A percentile compares a stretch with the other conserved stretches of the same genome.
Evolutionary conservation across 37 sponge, comb jelly and placozoan genomes (phyloP).

Genomic region (Diacarnus erythraeanus): DNA sequence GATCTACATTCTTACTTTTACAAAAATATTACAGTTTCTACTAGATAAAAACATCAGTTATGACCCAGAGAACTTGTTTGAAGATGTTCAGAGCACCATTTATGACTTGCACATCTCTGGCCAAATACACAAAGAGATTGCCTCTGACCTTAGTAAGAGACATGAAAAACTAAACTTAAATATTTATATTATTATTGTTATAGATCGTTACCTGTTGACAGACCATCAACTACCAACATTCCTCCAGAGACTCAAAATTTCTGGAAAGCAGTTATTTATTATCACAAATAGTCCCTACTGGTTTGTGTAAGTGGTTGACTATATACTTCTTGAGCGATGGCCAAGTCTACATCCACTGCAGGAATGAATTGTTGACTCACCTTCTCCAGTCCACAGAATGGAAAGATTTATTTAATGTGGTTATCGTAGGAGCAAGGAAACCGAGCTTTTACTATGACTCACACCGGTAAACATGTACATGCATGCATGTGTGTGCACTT

Average conservation of each 20-base stretch:
- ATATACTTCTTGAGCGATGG: no score
- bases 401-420: constrained; percentile 88
- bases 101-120: constrained; percentile 64
- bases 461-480: constrained; percentile 28
- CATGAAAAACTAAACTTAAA: no score
- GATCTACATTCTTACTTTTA: not conserved
- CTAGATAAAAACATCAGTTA: constrained; percentile 4
- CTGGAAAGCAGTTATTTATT: constrained; percentile 86
- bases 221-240: constrained; percentile 37
- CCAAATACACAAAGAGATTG: constrained; percentile 56
- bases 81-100: constrained; percentile 69
- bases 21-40: constrained; percentile 17
- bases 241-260: constrained; percentile 61
- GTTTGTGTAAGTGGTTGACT: constrained; percentile 75
- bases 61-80: constrained; percentile 65
- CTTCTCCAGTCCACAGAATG: constrained; percentile 70
- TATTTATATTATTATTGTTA: not conserved
- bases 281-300: constrained; percentile 91
- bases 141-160: constrained; percentile 44
- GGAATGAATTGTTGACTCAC: constrained; percentile 79
- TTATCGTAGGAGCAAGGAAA: constrained; percentile 80
- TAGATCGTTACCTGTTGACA: constrained; percentile 61
- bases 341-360: no score
- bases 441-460: constrained; percentile 79
- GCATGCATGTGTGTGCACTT: no score